Base-by-base conservation (phyloP, 2,888 invertebrate genomes). In the Gastrophysa polygoni region DNA sequence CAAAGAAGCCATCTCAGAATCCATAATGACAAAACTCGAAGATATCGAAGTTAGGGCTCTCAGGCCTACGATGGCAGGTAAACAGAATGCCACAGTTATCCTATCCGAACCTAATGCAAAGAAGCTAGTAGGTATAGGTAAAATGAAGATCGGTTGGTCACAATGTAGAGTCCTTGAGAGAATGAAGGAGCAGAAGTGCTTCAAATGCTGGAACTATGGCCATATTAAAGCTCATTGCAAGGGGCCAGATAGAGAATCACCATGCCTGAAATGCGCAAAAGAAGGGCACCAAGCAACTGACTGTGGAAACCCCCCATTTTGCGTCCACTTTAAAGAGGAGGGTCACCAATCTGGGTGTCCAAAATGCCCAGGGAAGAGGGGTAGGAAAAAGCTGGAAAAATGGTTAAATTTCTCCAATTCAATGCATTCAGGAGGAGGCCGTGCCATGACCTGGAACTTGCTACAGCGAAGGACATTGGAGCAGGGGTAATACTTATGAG, bases 371-470 rank as follows among this genome's bases (percentile, higher is more conserved):
- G 10, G 17, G 6, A 3, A 21, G 21, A 48, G 21, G 1, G 7
- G 10, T 11, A 48, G 11, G 11, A 48, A 48, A 21, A 48, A 47
- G 11, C 46, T 10, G 11, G 20, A 24, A 24, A 24, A 24, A 54
- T 54, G 1, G 20, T 55, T 7, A 18, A 55, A 16, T 28, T 43
- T 16, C 46, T 55, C 3, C 44, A 55, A 28, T 28, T 55, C n/a
- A 46, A 61, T 29, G 47, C 21, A 2, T 52, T 51, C n/a, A 58
- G 57, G 20, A 57, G 60, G 16, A 38, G 49, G 34, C 46, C 55
- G 6, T 43, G 29, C 46, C 18, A 55, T 11, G 54, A 54, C 24
- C 24, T 54, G 21, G 20, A 11, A 8, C 44, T 34, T 5, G 44
- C 54, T 43, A 43, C 14, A 11, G 46, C 55, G 17, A 44, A 55